These are phyloP conservation scores for Boloria selene DNA, from an alignment of 2,888 invertebrate genomes.

Conservation along the genomic window DNA sequence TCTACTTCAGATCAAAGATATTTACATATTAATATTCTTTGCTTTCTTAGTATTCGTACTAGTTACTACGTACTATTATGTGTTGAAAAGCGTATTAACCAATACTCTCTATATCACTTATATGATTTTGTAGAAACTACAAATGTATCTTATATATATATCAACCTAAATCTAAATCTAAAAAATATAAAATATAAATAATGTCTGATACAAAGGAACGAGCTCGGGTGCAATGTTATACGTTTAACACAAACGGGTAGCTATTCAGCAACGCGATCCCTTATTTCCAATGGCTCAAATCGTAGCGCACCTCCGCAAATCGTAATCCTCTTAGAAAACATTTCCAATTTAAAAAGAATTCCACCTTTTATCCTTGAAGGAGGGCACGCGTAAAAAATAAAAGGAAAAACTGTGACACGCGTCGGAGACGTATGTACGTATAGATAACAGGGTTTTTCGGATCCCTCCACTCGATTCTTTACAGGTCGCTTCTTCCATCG, in stretches of 20 bases:
- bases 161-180: no score
- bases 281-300: constrained; percentile 62
- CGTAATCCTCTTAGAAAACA: constrained; percentile 83
- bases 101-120: no score
- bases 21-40: no score
- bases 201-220: no score
- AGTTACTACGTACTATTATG: no score
- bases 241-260: constrained; percentile 63
- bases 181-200: no score
- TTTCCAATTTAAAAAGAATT: constrained; percentile 83
- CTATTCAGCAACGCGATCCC: constrained; percentile 64
- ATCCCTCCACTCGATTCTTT: constrained; percentile 73
- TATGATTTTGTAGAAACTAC: no score
- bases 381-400: constrained; percentile 81
- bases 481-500: constrained; percentile 80
- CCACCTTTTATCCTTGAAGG: constrained; percentile 75
- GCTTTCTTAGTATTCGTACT: no score
- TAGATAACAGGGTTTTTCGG: constrained; percentile 61
- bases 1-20: no score
- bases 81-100: no score
- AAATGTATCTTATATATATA: no score
- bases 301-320: constrained; percentile 77
- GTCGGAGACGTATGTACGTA: constrained; percentile 50
- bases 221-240: constrained; percentile 38
- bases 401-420: constrained; percentile 78